Evolutionary conservation across 2,888 invertebrate species (phyloP).

Genomic region (Osmoderma eremita): DNA sequence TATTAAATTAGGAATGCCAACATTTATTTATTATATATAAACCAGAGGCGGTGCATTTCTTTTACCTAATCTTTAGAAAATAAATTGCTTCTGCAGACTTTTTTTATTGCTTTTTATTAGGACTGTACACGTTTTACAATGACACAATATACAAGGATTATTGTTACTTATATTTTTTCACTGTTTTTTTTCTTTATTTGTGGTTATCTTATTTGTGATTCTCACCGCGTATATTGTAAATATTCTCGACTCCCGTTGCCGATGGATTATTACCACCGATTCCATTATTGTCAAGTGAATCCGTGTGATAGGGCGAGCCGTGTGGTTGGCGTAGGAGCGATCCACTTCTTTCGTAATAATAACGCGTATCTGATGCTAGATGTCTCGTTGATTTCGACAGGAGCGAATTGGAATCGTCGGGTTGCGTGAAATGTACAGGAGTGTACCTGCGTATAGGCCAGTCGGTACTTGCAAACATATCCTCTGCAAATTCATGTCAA

Average conservation of each 20-base stretch:
- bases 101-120: too few species aligned
- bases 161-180: not conserved
- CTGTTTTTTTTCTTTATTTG: not conserved
- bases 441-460: conserved; percentile 81
- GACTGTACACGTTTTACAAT: too few species aligned
- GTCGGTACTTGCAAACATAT: conserved; percentile 77
- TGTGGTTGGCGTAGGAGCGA: conserved; percentile 56
- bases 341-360: conserved; percentile 70
- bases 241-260: conserved; percentile 55
- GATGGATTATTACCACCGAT: conserved; percentile 56
- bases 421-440: conserved; percentile 81
- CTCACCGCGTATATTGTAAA: conserved; percentile 61
- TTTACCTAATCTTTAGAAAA: too few species aligned
- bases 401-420: conserved; percentile 77
- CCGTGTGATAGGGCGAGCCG: conserved; percentile 56
- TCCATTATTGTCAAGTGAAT: conserved; percentile 53
- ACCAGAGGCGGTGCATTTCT: too few species aligned
- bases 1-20: too few species aligned
- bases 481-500: conserved; percentile 64
- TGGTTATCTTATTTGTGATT: conserved; percentile 4
- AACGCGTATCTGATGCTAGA: conserved; percentile 75
- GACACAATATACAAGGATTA: not conserved
- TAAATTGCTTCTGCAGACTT: too few species aligned
- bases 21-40: too few species aligned
- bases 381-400: conserved; percentile 84